A percentile compares a stretch with the other conserved stretches of the same genome.
Conservation (phyloP, 2,797 vertebrate genomes). For the Enteromius thamalakanensis region DNA sequence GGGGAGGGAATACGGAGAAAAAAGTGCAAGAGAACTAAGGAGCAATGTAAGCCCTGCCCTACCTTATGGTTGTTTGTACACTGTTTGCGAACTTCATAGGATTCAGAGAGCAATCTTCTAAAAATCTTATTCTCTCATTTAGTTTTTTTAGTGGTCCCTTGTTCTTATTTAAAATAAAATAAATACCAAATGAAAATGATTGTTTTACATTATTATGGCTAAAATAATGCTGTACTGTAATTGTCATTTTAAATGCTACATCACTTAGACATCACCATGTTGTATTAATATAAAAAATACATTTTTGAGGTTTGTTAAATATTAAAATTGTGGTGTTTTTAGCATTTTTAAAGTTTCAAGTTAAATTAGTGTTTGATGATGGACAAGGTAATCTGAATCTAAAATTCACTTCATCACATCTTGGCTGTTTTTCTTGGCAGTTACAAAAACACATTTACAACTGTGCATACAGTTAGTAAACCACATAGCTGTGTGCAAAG, state of each 20-base stretch:
- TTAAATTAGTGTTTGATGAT: background rate
- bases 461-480: too few relatives aligned
- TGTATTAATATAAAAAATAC: background rate
- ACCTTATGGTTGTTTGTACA: background rate
- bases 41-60: slow-evolving; percentile 12
- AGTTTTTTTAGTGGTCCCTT: background rate
- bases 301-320: background rate
- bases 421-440: too few relatives aligned
- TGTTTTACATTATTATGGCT: background rate
- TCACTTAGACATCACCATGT: background rate
- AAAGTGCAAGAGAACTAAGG: background rate
- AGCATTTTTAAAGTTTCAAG: background rate
- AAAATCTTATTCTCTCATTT: background rate
- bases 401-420: background rate
- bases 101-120: background rate
- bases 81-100: background rate
- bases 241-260: too few relatives aligned
- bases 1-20: slow-evolving; percentile 13
- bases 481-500: too few relatives aligned
- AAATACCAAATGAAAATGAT: background rate
- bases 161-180: too few relatives aligned
- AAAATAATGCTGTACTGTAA: background rate
- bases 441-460: too few relatives aligned
- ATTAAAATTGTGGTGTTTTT: background rate
- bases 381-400: background rate